Conservation (phyloP, 1,140 invertebrate species). For the Conopomorpha cramerella region DNA sequence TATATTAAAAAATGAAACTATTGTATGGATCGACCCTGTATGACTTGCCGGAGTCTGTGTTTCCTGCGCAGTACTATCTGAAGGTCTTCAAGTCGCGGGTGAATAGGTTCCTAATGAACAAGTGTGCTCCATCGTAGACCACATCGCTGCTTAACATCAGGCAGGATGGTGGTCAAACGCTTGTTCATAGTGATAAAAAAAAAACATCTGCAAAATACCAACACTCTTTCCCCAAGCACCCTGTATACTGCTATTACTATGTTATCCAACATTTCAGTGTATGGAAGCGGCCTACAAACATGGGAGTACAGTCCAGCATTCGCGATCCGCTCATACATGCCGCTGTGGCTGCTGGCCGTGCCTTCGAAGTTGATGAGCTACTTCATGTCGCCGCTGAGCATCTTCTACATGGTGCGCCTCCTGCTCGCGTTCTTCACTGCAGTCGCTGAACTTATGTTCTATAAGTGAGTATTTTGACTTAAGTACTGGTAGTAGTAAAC, state of each 20-base stretch:
- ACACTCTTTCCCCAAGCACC: neutral
- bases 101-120: no score
- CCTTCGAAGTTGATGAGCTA: slow-evolving; percentile 81
- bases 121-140: no score
- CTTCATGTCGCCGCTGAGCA: slow-evolving; percentile 78
- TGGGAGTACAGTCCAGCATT: slow-evolving; percentile 98
- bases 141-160: no score
- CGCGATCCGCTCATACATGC: slow-evolving; percentile 92
- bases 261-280: slow-evolving; percentile 75
- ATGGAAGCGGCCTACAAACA: slow-evolving; percentile 92
- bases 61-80: no score
- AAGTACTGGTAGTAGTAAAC: neutral
- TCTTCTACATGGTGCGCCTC: slow-evolving; percentile 90
- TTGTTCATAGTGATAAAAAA: no score
- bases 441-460: slow-evolving; percentile 89
- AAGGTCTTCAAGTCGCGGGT: no score
- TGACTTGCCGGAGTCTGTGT: no score
- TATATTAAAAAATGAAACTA: no score
- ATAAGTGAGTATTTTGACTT: slow-evolving; percentile 71
- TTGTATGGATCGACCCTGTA: no score
- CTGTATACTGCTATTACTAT: slow-evolving; percentile 4
- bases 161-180: no score
- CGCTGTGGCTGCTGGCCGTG: slow-evolving; percentile 85
- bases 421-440: slow-evolving; percentile 81
- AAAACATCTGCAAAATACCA: slow-evolving; percentile 3